Base-by-base conservation (phyloP, 2,888 invertebrate genomes). In the Sesamia inferens region DNA sequence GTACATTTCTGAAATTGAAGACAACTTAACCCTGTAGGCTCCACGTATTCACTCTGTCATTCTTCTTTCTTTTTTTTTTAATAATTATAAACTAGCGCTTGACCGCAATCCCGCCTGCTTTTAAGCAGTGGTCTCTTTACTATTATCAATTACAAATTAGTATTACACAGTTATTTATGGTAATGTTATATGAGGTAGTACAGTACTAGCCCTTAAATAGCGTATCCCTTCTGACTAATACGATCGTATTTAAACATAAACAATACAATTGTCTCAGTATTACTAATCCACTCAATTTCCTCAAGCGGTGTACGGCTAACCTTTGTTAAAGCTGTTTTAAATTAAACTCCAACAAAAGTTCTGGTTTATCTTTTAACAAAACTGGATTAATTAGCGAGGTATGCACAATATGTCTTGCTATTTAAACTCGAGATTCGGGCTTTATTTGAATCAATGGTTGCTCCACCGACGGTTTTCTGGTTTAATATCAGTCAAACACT, bases 261-360 rank as follows among this genome's bases (percentile, higher is more conserved):
- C 8, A 24, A 68, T 31, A 54, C 39, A 59, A 24, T 5, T 5
- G n/a, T 10, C 16, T 77, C 54, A 61, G 39, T n/a, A 24, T 77
- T 77, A 68, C 62, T 71, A 22, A 78, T 62, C 19, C n/a, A 51
- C 19, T 70, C 47, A 61, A 78, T 16, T 55, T 22, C 69, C n/a
- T n/a, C 48, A 57, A 55, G 51, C 48, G 42, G 42, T 54, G 4
- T 19, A 48, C 24, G 19, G 47, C 47, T 78, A 61, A 61, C 47
- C 24, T 55, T 54, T 74, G 59, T 47, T 77, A 22, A 47, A 61
- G 59, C 70, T 78, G 8, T 61, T 69, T 75, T 42, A 48, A 78
- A 7, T 48, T 48, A 48, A 48, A 19, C 48, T 48, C 48, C 47
- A 78, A 70, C 54, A 78, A 78, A 69, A 70, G 71, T 69, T 75